Conservation (phyloP, 2,888 invertebrate genomes). For the Stenotaenia linearis region DNA sequence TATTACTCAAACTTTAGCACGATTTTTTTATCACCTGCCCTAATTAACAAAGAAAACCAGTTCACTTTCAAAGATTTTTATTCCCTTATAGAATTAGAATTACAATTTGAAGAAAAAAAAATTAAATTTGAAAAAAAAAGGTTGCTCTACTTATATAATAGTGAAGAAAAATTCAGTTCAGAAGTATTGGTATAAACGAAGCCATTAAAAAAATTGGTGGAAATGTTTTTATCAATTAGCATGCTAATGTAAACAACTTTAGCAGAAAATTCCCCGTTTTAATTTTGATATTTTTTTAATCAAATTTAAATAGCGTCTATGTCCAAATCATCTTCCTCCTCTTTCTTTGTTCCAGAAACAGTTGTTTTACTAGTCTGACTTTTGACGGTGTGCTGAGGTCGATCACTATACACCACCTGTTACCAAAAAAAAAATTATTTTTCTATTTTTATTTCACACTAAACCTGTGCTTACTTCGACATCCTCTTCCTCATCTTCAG, state of each 20-base stretch:
- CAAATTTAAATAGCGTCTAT: slow-evolving; percentile 77
- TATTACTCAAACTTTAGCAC: not conserved
- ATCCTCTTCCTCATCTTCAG: slow-evolving; percentile 69
- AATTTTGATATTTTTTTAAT: not conserved
- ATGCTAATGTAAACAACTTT: not conserved
- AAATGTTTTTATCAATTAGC: not conserved
- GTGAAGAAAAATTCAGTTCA: not conserved
- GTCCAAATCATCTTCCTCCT: slow-evolving; percentile 73
- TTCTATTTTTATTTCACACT: not conserved
- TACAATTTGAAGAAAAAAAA: slow-evolving; percentile 2
- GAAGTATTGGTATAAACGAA: not conserved
- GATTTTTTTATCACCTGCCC: not conserved
- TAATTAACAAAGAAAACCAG: not conserved
- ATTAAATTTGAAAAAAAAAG: not conserved
- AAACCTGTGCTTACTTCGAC: slow-evolving; percentile 53
- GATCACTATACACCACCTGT: slow-evolving; percentile 82
- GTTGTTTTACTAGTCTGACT: slow-evolving; percentile 42
- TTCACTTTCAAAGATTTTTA: not conserved
- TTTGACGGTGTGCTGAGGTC: slow-evolving; percentile 54
- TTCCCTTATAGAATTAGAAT: not conserved
- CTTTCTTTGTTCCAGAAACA: slow-evolving; percentile 34
- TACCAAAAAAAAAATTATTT: slow-evolving; percentile 36
- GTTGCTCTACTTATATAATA: not conserved
- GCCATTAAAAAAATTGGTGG: not conserved
- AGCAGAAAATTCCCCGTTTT: not conserved